A percentile compares a stretch with the other conserved stretches of the same genome.
Conservation (phyloP, 2,797 vertebrate species). For the Platyrinchus mystaceus region DNA sequence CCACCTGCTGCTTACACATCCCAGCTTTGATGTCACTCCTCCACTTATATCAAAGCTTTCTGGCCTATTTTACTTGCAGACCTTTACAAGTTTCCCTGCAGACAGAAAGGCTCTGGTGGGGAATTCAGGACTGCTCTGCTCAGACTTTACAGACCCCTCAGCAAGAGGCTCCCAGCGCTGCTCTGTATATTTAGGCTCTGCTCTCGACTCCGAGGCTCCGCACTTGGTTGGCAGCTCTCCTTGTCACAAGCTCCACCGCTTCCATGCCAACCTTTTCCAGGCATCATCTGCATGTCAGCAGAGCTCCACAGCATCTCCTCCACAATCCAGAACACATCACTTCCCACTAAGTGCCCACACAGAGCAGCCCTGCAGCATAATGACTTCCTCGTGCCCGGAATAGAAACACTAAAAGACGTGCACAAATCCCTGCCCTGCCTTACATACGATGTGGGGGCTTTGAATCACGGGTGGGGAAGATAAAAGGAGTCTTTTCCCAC, state of each 20-base stretch:
- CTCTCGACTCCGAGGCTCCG: neutral
- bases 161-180: neutral
- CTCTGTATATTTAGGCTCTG: neutral
- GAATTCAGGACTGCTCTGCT: neutral
- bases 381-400: neutral
- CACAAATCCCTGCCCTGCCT: neutral
- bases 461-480: neutral
- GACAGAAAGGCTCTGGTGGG: neutral
- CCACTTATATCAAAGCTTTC: neutral
- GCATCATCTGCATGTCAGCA: conserved; percentile 16
- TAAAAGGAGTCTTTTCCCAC: neutral
- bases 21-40: neutral
- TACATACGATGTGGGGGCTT: neutral
- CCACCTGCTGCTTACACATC: neutral
- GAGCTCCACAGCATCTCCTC: neutral
- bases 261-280: conserved; percentile 35
- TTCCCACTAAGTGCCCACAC: conserved; percentile 25
- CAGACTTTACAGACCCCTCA: neutral
- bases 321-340: conserved; percentile 19
- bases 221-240: neutral
- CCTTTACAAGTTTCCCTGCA: neutral
- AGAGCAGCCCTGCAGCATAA: conserved; percentile 26
- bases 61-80: neutral
- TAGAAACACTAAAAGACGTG: neutral
- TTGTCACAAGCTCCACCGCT: neutral